A percentile compares a stretch with the other conserved stretches of the same genome.
phyloP scores from a whole-genome alignment of 2,113 vertebrate genomes.

The Oenanthe oenanthe region DNA sequence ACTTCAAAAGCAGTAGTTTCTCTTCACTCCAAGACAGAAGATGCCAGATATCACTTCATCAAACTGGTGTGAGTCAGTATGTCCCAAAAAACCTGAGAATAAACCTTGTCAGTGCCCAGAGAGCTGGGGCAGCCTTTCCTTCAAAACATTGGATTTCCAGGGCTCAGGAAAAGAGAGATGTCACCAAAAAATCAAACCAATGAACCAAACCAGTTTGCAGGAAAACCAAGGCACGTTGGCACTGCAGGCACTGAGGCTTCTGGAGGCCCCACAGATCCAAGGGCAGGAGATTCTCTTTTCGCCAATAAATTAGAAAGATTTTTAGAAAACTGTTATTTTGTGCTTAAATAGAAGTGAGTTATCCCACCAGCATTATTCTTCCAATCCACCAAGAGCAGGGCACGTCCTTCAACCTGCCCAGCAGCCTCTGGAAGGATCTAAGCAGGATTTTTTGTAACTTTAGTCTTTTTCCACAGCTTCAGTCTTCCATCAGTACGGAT shows the following conservation, averaged over 20 bases:
- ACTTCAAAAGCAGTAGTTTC: background rate
- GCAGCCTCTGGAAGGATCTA: background rate
- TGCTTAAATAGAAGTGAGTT: background rate
- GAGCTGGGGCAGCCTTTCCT: background rate
- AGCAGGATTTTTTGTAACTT: background rate
- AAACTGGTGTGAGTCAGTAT: background rate
- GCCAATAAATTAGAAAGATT: background rate
- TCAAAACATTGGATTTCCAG: background rate
- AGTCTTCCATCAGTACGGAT: constrained; percentile 47
- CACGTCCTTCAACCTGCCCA: background rate
- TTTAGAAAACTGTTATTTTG: background rate
- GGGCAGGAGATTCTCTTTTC: background rate
- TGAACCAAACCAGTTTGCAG: background rate
- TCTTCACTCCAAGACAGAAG: background rate
- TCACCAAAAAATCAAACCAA: background rate
- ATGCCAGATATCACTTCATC: background rate
- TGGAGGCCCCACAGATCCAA: background rate
- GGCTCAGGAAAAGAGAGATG: background rate
- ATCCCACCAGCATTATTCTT: background rate
- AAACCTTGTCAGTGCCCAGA: background rate
- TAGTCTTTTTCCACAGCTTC: background rate
- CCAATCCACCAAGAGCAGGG: background rate
- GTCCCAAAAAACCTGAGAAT: background rate
- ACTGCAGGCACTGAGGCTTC: background rate
- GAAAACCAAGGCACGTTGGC: background rate